Evolutionary conservation across 2,113 vertebrate genomes (phyloP), one percentile per base, ranked within the genome.

Genomic region (Indicator maculatus): DNA sequence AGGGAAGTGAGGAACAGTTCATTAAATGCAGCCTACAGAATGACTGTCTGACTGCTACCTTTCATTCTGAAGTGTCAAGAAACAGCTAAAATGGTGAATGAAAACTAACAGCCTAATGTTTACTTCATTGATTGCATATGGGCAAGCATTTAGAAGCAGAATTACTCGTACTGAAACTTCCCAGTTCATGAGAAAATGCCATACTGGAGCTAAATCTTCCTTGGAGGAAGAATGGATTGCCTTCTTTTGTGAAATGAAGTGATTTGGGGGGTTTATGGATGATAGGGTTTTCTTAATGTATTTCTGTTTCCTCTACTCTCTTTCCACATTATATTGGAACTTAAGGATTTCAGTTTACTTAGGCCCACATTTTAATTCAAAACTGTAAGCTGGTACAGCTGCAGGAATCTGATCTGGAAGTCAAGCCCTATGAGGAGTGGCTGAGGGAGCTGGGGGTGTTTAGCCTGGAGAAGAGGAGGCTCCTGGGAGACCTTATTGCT

Each of bases 301-400:
- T 52, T 78, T 84, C 58, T 83, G 8, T 82, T 91, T 77, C 27
- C 13, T 78, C 30, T 53, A 24, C 10, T 47, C 9, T 64, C 47
- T 91, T 89, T 64, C 55, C 45, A 80, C 2, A 2, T 63, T 59
- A 38, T 56, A 58, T 41, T 58, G 17, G 23, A 82, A 72, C 33
- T 64, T 59, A 45, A 6, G 44, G 41, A 69, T 81, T 90, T 84
- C 47, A 38, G 65, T 90, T 88, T 86, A 77, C 65, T 75, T 72
- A 55, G 28, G 41, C 17, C 53, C 16, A 36, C 8, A 2, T 75
- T 87, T 45, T 85, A 91, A 79, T 69, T 81, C 39, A 58, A 87
- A 89, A 94, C 50, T 65, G 28, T 87, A 61, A 91, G 33, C 38
- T 82, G 63, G 31, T 67, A 75, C 84, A 91, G 73, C 52, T 93